phyloP scores from a whole-genome alignment of 2,797 vertebrate species.

The Lacerta viridis region DNA sequence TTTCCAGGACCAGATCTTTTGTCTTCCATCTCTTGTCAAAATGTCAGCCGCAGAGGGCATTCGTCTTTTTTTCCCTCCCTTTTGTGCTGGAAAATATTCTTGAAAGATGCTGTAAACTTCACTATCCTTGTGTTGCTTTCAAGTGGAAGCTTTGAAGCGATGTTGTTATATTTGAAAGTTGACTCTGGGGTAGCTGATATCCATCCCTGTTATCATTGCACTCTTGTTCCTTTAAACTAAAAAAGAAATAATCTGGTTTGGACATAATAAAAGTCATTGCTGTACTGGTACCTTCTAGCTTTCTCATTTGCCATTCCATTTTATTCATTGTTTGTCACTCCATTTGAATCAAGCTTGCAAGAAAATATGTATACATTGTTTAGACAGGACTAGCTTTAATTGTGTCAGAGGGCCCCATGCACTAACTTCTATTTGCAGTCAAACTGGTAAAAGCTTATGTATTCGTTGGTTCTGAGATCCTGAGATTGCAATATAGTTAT shows the following conservation, averaged over 20 bases:
- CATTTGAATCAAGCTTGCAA: background rate
- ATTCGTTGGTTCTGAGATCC: background rate
- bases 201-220: conserved; percentile 45
- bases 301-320: background rate
- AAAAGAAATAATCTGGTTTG: conserved; percentile 30
- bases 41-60: conserved; percentile 31
- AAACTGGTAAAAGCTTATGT: background rate
- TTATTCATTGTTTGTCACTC: conserved; percentile 1
- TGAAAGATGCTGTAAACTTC: conserved; percentile 63
- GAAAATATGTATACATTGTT: fast-evolving
- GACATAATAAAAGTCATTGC: background rate
- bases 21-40: conserved; percentile 53
- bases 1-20: conserved; percentile 49
- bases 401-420: background rate
- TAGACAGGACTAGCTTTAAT: background rate
- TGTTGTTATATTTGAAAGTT: conserved; percentile 58
- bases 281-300: background rate
- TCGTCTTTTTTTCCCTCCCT: conserved; percentile 31
- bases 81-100: conserved; percentile 56
- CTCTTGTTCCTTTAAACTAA: background rate
- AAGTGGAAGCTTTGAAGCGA: conserved; percentile 54
- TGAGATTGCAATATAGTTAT: conserved; percentile 19
- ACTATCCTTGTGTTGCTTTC: conserved; percentile 55
- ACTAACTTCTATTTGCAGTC: background rate
- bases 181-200: conserved; percentile 50